Conservation (phyloP, 2,797 vertebrate genomes). For the Kryptopterus vitreolus region DNA sequence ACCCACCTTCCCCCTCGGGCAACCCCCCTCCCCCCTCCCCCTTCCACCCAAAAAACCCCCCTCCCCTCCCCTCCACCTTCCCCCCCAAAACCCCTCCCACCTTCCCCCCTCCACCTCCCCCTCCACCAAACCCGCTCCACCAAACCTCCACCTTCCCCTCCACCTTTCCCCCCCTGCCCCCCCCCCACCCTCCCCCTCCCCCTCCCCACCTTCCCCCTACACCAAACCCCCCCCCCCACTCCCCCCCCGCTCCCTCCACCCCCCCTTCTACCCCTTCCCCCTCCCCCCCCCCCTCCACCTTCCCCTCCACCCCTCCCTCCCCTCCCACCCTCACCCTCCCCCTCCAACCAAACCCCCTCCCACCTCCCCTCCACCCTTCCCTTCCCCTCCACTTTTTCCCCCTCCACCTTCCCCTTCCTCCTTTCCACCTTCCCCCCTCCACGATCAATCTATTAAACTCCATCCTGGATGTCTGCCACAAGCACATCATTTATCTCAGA, state of each 20-base stretch:
- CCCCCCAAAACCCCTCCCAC: no score
- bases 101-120: background rate
- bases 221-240: conserved; percentile 22
- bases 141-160: no score
- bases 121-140: no score
- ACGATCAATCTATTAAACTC: conserved; percentile 66
- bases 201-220: no score
- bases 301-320: background rate
- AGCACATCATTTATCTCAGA: conserved; percentile 72
- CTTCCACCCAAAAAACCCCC: no score
- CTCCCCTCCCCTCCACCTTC: background rate
- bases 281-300: background rate
- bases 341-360: no score
- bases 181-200: no score
- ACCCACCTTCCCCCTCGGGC: background rate
- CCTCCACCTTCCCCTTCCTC: conserved; percentile 1
- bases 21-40: no score
- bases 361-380: no score
- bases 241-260: background rate
- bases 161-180: background rate
- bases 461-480: conserved; percentile 66
- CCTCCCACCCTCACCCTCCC: conserved; percentile 10
- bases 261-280: no score
- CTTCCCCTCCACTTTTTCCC: background rate
- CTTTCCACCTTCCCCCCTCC: conserved; percentile 1